Base-by-base conservation (phyloP, 2,113 vertebrate genomes). In the Bufo bufo region DNA sequence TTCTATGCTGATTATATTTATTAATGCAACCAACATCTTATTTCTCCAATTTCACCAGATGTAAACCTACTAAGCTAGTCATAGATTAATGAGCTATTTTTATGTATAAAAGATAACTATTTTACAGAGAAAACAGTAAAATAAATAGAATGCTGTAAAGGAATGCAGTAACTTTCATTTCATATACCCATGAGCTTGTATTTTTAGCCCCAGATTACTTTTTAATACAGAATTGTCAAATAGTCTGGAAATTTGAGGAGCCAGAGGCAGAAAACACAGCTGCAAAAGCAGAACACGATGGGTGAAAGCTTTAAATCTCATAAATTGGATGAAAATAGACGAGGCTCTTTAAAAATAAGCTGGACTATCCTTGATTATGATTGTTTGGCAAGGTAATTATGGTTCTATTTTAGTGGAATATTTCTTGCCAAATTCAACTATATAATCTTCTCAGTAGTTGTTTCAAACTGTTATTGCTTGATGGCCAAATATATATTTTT, bases 321-420 rank as follows among this genome's bases (percentile, higher is more conserved):
- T 33, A 74, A 74, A 74, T 74, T 74, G 71, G 71, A 74, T 47
- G 45, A 47, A 74, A 17, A 74, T 74, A 74, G 45, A 45, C 16
- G 12, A 74, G 16, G 7, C 17, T 47, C 45, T 74, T 74, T 19
- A 74, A 74, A 74, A 74, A 8, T 17, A 74, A 74, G 45, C 45
- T 16, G 16, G 45, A 74, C 71, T 8, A 19, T 74, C 45, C 43
- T 8, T 49, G 71, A 74, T 74, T 74, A 74, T 74, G 43, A 74
- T 49, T 19, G 13, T 74, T 74, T 74, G 43, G 71, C 71, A 74
- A 74, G 13, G 6, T 33, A 74, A 49, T 47, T 47, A 74, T 47
- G 2, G 43, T 2, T 74, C 45, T 45, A 74, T 19, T 47, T 47
- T 74, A 74, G 43, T 45, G 71, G 4, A 74, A 16, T 49, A 74